Percentiles rank a stretch among this genome's conserved stretches.
phyloP scores from a whole-genome alignment of 2,888 invertebrate genomes.

The Bellardia bayeri region DNA sequence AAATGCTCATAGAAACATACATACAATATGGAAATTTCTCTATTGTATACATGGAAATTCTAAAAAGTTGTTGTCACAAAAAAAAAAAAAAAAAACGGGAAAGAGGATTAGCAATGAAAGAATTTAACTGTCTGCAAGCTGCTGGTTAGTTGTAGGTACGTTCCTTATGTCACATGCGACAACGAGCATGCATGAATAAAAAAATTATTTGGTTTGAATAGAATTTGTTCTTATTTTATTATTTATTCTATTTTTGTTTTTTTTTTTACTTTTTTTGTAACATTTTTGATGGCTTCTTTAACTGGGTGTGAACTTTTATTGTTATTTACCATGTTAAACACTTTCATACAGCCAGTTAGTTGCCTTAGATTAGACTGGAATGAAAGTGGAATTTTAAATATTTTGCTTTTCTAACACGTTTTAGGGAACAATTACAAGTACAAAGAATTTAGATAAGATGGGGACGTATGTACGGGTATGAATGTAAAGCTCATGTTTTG shows the following conservation, averaged over 20 bases:
- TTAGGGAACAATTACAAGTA: constrained; percentile 21
- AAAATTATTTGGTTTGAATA: constrained; percentile 6
- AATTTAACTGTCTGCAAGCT: constrained; percentile 8
- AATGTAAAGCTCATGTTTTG: too few relatives aligned
- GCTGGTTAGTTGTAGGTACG: not conserved
- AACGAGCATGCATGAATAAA: constrained; percentile 31
- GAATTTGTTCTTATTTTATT: not conserved
- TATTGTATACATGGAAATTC: constrained; percentile 35
- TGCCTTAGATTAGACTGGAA: constrained; percentile 15
- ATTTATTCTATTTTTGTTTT: not conserved
- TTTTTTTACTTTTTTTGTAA: constrained; percentile 1
- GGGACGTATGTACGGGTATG: not conserved
- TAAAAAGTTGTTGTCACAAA: not conserved
- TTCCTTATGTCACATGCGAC: constrained; percentile 46
- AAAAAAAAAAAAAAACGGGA: constrained; percentile 14
- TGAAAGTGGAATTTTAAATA: constrained; percentile 9
- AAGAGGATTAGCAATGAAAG: constrained; percentile 58
- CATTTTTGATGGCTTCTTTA: constrained; percentile 63
- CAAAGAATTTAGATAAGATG: not conserved
- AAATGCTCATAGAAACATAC: not conserved
- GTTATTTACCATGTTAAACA: constrained; percentile 58
- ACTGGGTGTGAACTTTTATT: constrained; percentile 71
- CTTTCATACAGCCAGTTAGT: constrained; percentile 24
- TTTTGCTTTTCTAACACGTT: constrained; percentile 15
- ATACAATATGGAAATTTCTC: constrained; percentile 30